Evolutionary conservation across 2,113 vertebrate species (phyloP).

Genomic region (Corythaeola cristata): DNA sequence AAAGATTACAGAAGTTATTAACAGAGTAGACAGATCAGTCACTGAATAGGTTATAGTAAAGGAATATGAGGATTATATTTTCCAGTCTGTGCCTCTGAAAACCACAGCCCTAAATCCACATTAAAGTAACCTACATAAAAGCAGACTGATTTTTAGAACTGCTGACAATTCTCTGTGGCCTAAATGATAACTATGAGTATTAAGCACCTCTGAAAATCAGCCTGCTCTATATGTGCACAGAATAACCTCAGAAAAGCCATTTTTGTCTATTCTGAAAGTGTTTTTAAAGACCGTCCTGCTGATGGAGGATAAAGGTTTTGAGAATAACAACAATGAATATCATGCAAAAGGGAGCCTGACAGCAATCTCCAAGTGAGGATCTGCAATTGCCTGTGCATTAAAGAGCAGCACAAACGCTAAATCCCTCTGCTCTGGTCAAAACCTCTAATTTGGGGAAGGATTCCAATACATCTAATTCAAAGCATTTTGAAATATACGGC

Average conservation of each 20-base stretch:
- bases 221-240: background rate
- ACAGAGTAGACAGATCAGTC: background rate
- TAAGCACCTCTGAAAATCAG: constrained; percentile 4
- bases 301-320: background rate
- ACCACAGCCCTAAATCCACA: background rate
- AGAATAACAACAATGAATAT: background rate
- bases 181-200: background rate
- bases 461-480: background rate
- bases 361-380: background rate
- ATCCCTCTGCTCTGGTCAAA: background rate
- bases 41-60: background rate
- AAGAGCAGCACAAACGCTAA: background rate
- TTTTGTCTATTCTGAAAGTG: background rate
- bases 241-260: background rate
- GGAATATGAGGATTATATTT: background rate
- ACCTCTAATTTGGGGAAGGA: background rate
- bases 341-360: background rate
- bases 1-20: constrained; percentile 45
- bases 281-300: background rate
- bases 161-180: background rate
- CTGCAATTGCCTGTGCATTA: background rate
- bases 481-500: background rate
- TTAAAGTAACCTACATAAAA: constrained; percentile 17
- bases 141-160: background rate
- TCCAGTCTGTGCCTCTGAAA: background rate